phyloP scores from a whole-genome alignment of 2,797 vertebrate species.

The Syngnathus rostellatus region DNA sequence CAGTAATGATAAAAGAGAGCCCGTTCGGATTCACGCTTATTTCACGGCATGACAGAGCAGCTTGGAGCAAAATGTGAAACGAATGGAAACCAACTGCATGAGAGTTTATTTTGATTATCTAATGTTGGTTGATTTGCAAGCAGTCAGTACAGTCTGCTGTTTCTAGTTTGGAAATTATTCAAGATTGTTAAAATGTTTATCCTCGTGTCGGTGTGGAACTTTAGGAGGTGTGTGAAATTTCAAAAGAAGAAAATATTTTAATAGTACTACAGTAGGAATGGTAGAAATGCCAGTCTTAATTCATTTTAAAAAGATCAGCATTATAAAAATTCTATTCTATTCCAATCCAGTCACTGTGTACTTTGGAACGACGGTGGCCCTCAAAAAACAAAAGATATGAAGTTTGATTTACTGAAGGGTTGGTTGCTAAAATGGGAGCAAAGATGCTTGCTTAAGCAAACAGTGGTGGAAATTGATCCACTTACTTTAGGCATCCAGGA shows the following conservation, averaged over 20 bases:
- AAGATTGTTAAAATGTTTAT: neutral
- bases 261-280: neutral
- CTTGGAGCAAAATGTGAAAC: slow-evolving; percentile 34
- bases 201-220: neutral
- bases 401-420: neutral
- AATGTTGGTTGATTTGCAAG: neutral
- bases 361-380: neutral
- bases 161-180: neutral
- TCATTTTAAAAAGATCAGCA: neutral
- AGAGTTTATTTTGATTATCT: neutral
- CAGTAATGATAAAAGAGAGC: slow-evolving; percentile 12
- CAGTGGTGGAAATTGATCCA: neutral
- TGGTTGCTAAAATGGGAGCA: neutral
- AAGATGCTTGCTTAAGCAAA: neutral
- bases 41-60: slow-evolving; percentile 29
- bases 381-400: neutral
- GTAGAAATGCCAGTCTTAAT: neutral
- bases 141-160: neutral
- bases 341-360: too few species aligned
- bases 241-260: neutral
- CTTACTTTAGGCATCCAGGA: neutral
- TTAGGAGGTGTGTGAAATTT: neutral
- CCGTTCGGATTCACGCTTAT: neutral
- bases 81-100: slow-evolving; percentile 19
- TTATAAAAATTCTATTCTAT: neutral